Percentiles rank a stretch among this genome's conserved stretches.
Conservation (phyloP, 2,113 vertebrate genomes). For the Brachirus orientalis region DNA sequence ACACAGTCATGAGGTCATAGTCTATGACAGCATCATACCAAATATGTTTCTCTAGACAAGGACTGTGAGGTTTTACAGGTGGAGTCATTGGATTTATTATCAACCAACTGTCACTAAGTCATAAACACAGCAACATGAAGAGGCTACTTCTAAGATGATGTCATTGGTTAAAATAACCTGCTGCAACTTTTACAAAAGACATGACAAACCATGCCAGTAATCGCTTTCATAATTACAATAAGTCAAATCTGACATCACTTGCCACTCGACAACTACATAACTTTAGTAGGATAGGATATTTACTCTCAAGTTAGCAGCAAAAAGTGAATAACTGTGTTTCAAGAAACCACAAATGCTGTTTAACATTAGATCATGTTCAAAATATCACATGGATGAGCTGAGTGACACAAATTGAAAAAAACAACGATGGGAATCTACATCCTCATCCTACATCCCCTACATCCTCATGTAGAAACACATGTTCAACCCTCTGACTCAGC, state of each 20-base stretch:
- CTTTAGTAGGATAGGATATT: conserved; percentile 12
- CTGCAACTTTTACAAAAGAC: conserved; percentile 3
- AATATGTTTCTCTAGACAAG: not conserved
- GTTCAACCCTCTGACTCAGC: too few relatives aligned
- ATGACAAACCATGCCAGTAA: not conserved
- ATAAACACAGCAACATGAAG: conserved; percentile 35
- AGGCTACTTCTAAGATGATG: conserved; percentile 17
- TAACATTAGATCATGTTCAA: too few relatives aligned
- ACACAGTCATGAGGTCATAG: not conserved
- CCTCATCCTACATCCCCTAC: too few relatives aligned
- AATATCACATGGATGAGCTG: too few relatives aligned
- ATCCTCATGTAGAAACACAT: not conserved
- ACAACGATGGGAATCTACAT: not conserved
- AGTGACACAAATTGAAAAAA: not conserved
- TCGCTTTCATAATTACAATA: conserved; percentile 14
- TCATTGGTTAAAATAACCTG: conserved; percentile 32
- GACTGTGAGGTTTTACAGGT: conserved; percentile 11
- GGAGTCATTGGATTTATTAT: conserved; percentile 35
- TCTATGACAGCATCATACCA: too few relatives aligned
- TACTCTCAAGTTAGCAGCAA: not conserved
- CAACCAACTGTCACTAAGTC: conserved; percentile 25
- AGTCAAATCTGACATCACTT: not conserved
- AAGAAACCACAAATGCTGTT: too few relatives aligned
- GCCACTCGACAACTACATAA: not conserved
- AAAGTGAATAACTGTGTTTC: not conserved